These are phyloP conservation scores for Chymomyza caudatula DNA, from an alignment of 2,888 invertebrate species.

Conservation along the genomic window DNA sequence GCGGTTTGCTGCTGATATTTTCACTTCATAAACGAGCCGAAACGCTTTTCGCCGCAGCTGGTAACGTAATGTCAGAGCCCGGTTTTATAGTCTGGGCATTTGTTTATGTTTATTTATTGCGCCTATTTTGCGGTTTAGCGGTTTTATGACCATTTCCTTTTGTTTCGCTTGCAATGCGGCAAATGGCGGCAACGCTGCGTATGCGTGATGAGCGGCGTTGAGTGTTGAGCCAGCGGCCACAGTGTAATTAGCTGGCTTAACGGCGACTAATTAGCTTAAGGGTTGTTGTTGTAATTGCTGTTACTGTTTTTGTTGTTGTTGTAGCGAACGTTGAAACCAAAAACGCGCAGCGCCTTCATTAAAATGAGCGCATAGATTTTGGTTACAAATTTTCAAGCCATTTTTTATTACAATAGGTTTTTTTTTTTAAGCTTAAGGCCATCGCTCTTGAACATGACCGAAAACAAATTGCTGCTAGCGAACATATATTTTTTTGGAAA, in stretches of 20 bases:
- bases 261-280: slow-evolving; percentile 64
- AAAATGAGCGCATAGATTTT: slow-evolving; percentile 22
- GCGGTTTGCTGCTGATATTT: slow-evolving; percentile 45
- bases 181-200: slow-evolving; percentile 19
- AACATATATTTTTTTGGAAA: no score
- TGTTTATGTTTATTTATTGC: slow-evolving; percentile 57
- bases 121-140: slow-evolving; percentile 68
- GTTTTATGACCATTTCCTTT: slow-evolving; percentile 54
- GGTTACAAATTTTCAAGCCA: background rate
- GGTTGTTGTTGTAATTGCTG: slow-evolving; percentile 7
- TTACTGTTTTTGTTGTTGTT: slow-evolving; percentile 5
- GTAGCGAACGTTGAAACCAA: slow-evolving; percentile 13
- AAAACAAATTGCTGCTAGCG: slow-evolving; percentile 44
- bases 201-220: slow-evolving; percentile 27
- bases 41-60: background rate
- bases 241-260: slow-evolving; percentile 56
- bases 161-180: slow-evolving; percentile 1
- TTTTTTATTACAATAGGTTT: slow-evolving; percentile 8
- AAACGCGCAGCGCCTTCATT: slow-evolving; percentile 25
- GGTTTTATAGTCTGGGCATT: slow-evolving; percentile 22
- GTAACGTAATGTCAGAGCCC: background rate
- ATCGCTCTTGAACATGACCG: slow-evolving; percentile 44
- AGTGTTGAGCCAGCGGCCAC: slow-evolving; percentile 1
- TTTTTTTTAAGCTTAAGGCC: slow-evolving; percentile 32
- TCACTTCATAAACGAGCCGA: slow-evolving; percentile 53